Conservation (phyloP, 2,113 vertebrate genomes). For the Porphyrio hochstetteri region DNA sequence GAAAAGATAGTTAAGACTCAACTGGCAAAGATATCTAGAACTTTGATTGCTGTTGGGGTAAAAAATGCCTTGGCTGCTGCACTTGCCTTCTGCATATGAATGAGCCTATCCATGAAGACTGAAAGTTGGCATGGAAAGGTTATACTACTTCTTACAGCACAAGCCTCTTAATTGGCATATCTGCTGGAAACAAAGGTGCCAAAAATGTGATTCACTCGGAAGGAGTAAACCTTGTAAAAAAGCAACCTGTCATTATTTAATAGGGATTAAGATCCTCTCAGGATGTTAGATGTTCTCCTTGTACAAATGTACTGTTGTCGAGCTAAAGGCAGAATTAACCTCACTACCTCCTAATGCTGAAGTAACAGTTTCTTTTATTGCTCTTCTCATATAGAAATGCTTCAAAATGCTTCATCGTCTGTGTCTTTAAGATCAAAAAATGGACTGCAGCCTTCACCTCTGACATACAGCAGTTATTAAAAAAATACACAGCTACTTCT, state of each 20-base stretch:
- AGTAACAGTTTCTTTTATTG: not conserved
- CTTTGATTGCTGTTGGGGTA: conserved; percentile 13
- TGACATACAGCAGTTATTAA: not conserved
- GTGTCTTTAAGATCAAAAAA: not conserved
- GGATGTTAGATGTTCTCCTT: not conserved
- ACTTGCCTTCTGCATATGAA: conserved; percentile 32
- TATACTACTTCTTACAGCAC: not conserved
- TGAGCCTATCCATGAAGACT: not conserved
- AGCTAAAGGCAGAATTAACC: not conserved
- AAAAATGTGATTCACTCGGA: not conserved
- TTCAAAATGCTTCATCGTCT: not conserved
- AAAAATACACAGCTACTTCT: not conserved
- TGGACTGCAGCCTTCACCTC: not conserved
- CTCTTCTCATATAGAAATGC: not conserved
- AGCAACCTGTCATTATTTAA: conserved; percentile 15
- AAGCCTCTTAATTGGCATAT: conserved; percentile 46
- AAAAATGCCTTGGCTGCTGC: conserved; percentile 33
- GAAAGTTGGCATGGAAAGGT: conserved; percentile 46
- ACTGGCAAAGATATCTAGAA: conserved; percentile 22
- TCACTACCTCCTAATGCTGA: not conserved
- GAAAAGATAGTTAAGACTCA: conserved; percentile 9
- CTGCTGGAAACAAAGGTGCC: conserved; percentile 51
- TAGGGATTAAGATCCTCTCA: conserved; percentile 15
- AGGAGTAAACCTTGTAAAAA: conserved; percentile 16
- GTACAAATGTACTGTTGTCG: not conserved